phyloP scores from a whole-genome alignment of 2,113 vertebrate species.

The Origma solitaria region DNA sequence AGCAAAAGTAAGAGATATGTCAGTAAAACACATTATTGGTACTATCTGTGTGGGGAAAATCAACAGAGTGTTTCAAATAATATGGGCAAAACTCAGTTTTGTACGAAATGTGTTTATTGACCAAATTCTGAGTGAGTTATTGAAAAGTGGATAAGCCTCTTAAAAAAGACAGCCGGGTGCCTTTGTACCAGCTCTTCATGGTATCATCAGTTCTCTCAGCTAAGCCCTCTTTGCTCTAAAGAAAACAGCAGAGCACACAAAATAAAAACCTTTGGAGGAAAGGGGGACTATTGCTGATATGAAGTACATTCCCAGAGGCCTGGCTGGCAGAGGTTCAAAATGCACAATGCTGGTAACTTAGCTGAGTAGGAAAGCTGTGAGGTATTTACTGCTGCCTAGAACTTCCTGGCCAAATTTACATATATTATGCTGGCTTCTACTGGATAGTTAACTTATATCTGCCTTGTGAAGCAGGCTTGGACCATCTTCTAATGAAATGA shows the following conservation, averaged over 20 bases:
- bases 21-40: background rate
- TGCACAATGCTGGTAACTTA: background rate
- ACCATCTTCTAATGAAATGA: background rate
- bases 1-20: background rate
- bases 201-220: background rate
- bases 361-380: background rate
- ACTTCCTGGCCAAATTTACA: background rate
- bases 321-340: background rate
- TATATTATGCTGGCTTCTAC: background rate
- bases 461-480: background rate
- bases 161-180: background rate
- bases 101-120: background rate
- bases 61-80: background rate
- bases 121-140: background rate
- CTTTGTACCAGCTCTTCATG: background rate
- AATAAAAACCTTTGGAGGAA: background rate
- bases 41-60: background rate
- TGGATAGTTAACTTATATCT: background rate
- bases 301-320: background rate
- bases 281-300: background rate
- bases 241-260: background rate
- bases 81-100: background rate
- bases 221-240: background rate
- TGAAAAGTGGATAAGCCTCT: conserved; percentile 14
- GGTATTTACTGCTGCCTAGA: background rate